Base-by-base conservation (phyloP, 2,113 vertebrate genomes). In the Coregonus clupeaformis region DNA sequence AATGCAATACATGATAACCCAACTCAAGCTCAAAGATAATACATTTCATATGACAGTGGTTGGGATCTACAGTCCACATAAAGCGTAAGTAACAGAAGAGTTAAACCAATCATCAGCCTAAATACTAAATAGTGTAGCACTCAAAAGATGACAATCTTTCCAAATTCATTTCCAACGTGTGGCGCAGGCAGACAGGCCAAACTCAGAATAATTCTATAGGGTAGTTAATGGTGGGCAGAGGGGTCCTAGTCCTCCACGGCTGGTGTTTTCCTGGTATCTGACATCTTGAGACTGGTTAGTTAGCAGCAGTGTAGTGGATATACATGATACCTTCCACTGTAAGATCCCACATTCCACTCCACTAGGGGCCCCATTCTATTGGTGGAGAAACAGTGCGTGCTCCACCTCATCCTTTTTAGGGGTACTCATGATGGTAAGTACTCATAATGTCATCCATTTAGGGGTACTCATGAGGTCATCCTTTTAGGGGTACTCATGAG, bases 61-160 rank as follows among this genome's bases (percentile, higher is more conserved):
- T 18, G 49, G 75, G 74, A 45, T 74, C 76, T 83, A 85, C 14
- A 85, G 60, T 74, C 80, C 66, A 66, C 85, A 45, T 75, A 52
- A 85, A 84, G 12, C 78, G 69, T 85, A 82, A 78, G 74, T 91
- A 90, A 91, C 89, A 84, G 76, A 77, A 76, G 80, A 80, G 82
- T 82, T 87, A 82, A 87, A 79, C 85, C 80, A n/a, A 74, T 63
- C 18, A 82, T 73, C 47, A 30, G 78, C 65, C 81, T 65, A 22
- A 63, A 76, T 69, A 89, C 59, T 4, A 76, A 80, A 85, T 29
- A 36, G 20, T 30, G 77, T 72, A 25, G 76, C 80, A 75, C 68
- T 64, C 45, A 1, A 52, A 75, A 49, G 24, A 72, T 75, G 57
- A 73, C 73, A 71, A 74, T 49, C 74, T 77, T 72, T 64, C 52